Evolutionary conservation across 2,113 vertebrate genomes (phyloP), one percentile per base, ranked within the genome.

Genomic region (Menura novaehollandiae): DNA sequence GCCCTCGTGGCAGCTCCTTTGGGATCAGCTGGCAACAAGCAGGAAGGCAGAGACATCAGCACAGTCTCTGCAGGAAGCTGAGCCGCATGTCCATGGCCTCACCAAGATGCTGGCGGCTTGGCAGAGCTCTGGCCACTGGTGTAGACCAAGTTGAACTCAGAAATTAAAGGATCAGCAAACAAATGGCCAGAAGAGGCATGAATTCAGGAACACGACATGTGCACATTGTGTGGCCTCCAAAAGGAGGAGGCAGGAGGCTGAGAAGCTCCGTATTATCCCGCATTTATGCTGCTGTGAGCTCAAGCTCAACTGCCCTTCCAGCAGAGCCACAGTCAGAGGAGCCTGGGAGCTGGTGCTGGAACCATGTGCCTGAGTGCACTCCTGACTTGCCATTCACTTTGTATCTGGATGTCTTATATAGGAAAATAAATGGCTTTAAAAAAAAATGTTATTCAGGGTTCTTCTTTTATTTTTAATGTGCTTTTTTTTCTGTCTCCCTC

Each of bases 341-440:
- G 37, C 10, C 59, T 47, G 44, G 53, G 52, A 60, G 37, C 82
- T 63, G 39, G 4, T 63, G 47, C 8, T 52, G 44, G 16, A 49
- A 19, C 28, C 1, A 0, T 1, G 11, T 11, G 24, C 47, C 81
- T 21, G n/a, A 46, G 46, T 0, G 2, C n/a, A 56, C 43, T 46
- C 64, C 69, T 55, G 41, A 58, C 22, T 74, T 84, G 78, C 59
- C 51, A 13, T 19, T 66, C 72, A 49, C 75, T 63, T 78, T 72
- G 71, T 62, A 81, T 80, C 77, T 86, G 80, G 87, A 63, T 67
- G 39, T 76, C 59, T 78, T 9, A 21, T 3, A 52, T 27, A 59
- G 41, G 73, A 49, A 71, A 91, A 95, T 23, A 72, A 95, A 94
- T 19, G 49, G 30, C 51, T 82, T 68, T 78, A 41, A 41, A 41